Base-by-base conservation (phyloP, 1,140 invertebrate genomes). In the Drosophila pruinosa region DNA sequence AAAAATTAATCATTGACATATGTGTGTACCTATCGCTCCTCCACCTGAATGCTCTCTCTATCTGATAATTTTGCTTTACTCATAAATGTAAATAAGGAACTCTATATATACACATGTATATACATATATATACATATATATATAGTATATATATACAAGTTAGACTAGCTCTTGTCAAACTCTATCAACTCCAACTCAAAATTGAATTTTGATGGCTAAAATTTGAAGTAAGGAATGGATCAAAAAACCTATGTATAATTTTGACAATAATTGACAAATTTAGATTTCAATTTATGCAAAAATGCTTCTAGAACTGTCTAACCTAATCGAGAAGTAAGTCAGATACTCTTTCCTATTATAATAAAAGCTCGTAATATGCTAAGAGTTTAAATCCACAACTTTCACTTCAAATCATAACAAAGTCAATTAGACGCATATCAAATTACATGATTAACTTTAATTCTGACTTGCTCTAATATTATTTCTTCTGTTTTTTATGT, bases 21-120 rank as follows among this genome's bases (percentile, higher is more conserved):
- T 88, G 68, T 83, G 76, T 89, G 85, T 89, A 89, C 85, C 85
- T 89, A 89, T 83, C 71, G 75, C 79, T 89, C 83, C 83, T 80
- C 85, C 79, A 83, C 85, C 85, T 89, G 82, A 88, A 83, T 67
- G 72, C 80, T 86, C 58, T 78, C 59, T 78, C 63, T 82, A 54
- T 76, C 54, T 52, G 50, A 72, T 76, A 52, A 69, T 72, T 82
- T 65, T 77, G 78, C 72, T 82, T 82, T 64, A n/a, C n/a, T n/a
- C n/a, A n/a, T n/a, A 81, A 54, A 61, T 81, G 74, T 81, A 77
- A 26, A 69, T 45, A 43, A 47, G 21, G 64, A 68, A 61, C 17
- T 52, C 34, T 52, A 61, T 61, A 68, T 68, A 59, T 17, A 52
- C 47, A 39, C 14, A 43, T 17, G 2, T 24, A 54, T 34, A 64